Base-by-base conservation (phyloP, 2,888 invertebrate species). In the Hirtodrosophila trivittata region DNA sequence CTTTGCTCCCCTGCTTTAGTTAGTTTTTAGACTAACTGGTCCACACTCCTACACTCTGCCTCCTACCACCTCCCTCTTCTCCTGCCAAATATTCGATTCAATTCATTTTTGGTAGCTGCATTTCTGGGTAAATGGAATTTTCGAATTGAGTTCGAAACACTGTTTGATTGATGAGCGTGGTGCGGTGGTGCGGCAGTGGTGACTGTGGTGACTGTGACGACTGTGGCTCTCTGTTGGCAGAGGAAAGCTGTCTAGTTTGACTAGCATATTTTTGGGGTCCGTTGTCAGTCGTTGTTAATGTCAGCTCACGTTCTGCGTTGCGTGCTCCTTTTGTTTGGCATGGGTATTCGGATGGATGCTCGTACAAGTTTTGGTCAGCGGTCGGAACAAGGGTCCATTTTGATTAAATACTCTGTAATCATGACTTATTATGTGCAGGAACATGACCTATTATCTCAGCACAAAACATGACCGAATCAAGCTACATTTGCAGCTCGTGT, bases 161-260 rank as follows among this genome's bases (percentile, higher is more conserved):
- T 47, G 21, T 25, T 58, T 75, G 70, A 70, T 70, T 70, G 70
- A 70, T 70, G 63, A 39, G 10, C 52, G 62, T 30, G 39, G 16
- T 25, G 33, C 16, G 38, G 18, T 10, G 9, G 3, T 28, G 25
- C 6, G 9, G 7, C 9, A 3, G 28, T 28, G 28, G 18, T 32
- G 9, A 10, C 32, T 42, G 30, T 7, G 28, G 42, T 28, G 28
- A 9, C 1, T 28, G 28, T 28, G 28, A 21, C 10, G 32, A 10
- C 32, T 42, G 30, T 7, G 33, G 42, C 59, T 21, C 2, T 28
- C 3, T 28, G 28, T 9, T 8, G 39, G 25, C 10, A 30, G 35
- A 42, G 39, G 47, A 42, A 57, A 43, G 46, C 63, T 75, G 63
- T 69, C 14, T 33, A 50, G 52, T 39, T 75, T 50, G 57, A 54